These are phyloP conservation scores for Thumatha senex DNA, from an alignment of 2,888 invertebrate genomes.

Conservation along the genomic window DNA sequence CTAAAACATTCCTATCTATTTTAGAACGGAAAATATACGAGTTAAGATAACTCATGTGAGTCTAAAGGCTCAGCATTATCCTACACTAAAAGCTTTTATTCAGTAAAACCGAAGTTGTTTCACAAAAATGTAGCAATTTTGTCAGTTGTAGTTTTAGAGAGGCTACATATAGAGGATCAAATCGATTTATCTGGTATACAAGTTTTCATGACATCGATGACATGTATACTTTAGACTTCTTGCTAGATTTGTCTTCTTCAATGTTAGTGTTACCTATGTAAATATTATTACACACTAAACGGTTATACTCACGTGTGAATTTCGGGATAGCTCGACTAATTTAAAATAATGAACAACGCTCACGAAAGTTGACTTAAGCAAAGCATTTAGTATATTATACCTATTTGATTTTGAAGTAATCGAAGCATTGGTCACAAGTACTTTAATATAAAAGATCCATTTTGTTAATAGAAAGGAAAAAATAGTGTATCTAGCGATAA, in stretches of 20 bases:
- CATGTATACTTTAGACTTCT: constrained; percentile 11
- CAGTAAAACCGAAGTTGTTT: constrained; percentile 10
- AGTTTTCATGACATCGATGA: constrained; percentile 22
- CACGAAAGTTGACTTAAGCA: no score
- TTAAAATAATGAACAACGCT: no score
- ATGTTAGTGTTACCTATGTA: no score
- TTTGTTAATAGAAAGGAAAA: no score
- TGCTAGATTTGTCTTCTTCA: background rate
- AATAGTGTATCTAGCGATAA: no score
- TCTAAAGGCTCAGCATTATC: constrained; percentile 5
- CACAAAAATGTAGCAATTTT: constrained; percentile 19
- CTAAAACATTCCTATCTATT: background rate
- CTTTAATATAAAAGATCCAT: no score
- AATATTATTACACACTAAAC: no score
- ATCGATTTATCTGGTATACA: constrained; percentile 30
- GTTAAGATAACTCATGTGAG: background rate
- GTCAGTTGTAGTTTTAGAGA: constrained; percentile 17
- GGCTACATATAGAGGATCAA: constrained; percentile 10
- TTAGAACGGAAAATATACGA: background rate
- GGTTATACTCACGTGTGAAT: no score
- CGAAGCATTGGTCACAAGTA: no score
- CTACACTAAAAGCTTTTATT: constrained; percentile 11
- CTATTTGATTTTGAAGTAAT: no score
- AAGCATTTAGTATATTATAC: no score
- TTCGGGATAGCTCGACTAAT: no score